Base-by-base conservation (phyloP, 2,113 vertebrate genomes). In the Callorhinus ursinus region DNA sequence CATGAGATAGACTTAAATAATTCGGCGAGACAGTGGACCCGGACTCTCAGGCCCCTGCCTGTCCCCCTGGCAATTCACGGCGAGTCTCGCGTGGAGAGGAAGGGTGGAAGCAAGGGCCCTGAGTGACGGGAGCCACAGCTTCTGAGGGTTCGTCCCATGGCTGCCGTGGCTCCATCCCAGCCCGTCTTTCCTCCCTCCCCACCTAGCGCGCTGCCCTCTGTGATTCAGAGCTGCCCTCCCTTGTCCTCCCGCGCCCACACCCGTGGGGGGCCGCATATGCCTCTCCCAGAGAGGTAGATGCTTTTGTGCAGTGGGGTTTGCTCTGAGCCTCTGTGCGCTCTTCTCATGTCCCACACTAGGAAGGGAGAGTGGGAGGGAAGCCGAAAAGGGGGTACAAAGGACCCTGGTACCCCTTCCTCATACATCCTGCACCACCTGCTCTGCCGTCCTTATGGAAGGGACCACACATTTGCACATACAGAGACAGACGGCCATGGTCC, bases 401-500 rank as follows among this genome's bases (percentile, higher is more conserved):
- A n/a, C 28, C 61, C 19, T 36, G 63, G 49, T 51, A 28, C 42
- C 61, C 82, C 49, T n/a, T n/a, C 28, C 46, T 67, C 13, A 24
- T 36, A 15, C 1, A 8, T 9, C 33, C 4, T 1, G 57, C 6
- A 8, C 80, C 22, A 16, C 31, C 81, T 24, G 2, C 22, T 11
- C 7, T 9, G 2, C 31, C 49, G 4, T 69, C 63, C 63, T 26
- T n/a, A 3, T 33, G 33, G 61, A 67, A 51, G 65, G 33, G 36
- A 31, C 59, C 26, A 10, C 57, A 9, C 46, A 13, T 42, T 49
- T 21, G 59, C 59, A 33, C 36, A 84, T 31, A 1, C 4, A 21
- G 14, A 61, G 39, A 18, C 9, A 2, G 33, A 26, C 0, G 15
- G 7, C 14, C 22, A 4, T 0, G 0, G 33, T 36, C 49, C 7